Evolutionary conservation across 2,113 vertebrate genomes (phyloP), one percentile per base, ranked within the genome.

Genomic region (Sceloporus undulatus): DNA sequence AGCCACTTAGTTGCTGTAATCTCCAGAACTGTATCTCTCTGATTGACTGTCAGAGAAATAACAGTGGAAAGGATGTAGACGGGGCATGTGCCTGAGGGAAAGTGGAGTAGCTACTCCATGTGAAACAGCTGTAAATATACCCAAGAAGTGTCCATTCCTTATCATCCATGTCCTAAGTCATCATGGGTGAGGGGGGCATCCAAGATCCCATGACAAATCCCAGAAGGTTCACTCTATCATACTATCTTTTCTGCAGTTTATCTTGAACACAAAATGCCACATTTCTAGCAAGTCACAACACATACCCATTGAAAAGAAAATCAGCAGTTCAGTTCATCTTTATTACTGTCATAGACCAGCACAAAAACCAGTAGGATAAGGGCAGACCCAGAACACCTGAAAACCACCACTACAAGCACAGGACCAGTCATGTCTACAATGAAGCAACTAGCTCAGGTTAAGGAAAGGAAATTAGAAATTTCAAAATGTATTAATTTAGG

Each of bases 1-100:
- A 94, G 92, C 75, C 89, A 91, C 88, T 95, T 95, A 95, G 91
- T 91, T 89, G 88, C 81, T 40, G 89, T 92, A 94, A 93, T 94
- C 87, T 0, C 76, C 91, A 91, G 90, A 86, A 92, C 92, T 92
- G 91, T 87, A 84, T 91, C 87, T 93, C 89, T 88, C 86, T 89
- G 91, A 88, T 86, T 91, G 92, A 79, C 88, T 93, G 90, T 68
- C 18, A 0, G 48, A 76, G 38, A 90, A 87, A 75, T 92, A 91
- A 89, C n/a, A 68, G 42, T 91, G 92, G 90, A 82, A 92, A 92
- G 85, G 84, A 76, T 18, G 71, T 77, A 29, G 70, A 8, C 79
- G 79, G 77, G 38, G 29, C 21, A 27, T 21, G 62, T 92, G 48
- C 82, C 52, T 71, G 82, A 90, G 42, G 54, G 48, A 91, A 59